Base-by-base conservation (phyloP, 2,888 invertebrate species). In the Ypsolopha scabrella region DNA sequence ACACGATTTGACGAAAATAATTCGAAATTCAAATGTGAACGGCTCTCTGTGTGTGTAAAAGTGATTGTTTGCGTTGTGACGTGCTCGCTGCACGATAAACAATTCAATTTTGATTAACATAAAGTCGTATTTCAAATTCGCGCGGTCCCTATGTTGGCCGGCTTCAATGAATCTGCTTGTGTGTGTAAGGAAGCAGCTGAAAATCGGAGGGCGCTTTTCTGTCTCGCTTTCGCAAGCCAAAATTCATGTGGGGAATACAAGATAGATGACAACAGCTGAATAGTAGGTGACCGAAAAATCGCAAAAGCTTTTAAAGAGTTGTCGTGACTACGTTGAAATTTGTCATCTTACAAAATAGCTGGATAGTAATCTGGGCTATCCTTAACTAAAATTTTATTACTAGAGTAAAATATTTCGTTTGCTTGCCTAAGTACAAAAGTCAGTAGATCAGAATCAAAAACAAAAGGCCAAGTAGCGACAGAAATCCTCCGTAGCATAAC, bases 111-210 rank as follows among this genome's bases (percentile, higher is more conserved):
- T 51, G 60, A 75, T 78, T 71, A 62, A 57, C 68, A 74, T 78
- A 77, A 74, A 76, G 77, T 72, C 73, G 72, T 77, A 75, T 73
- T 77, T 79, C 70, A 75, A 70, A 62, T 75, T 73, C 64, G 61
- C 71, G 63, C 69, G 64, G 62, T 58, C 64, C 65, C 65, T 60
- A 60, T 62, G 60, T 58, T 48, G 36, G 58, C 57, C 60, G 55
- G 52, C 36, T 52, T 54, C 56, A 58, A 58, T 58, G 60, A 55
- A 57, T 52, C 51, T 60, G 51, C 47, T 41, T 39, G 54, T 63
- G 63, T 75, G 70, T 70, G 69, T 72, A 24, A 63, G 61, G 61
- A 67, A 72, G 74, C 74, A 76, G 74, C 74, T 75, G 78, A 79
- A 77, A 77, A 75, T 75, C 70, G 51, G 41, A 48, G 53, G 48